Evolutionary conservation across 1,140 invertebrate species (phyloP).

Genomic region (Helicoverpa armigera): DNA sequence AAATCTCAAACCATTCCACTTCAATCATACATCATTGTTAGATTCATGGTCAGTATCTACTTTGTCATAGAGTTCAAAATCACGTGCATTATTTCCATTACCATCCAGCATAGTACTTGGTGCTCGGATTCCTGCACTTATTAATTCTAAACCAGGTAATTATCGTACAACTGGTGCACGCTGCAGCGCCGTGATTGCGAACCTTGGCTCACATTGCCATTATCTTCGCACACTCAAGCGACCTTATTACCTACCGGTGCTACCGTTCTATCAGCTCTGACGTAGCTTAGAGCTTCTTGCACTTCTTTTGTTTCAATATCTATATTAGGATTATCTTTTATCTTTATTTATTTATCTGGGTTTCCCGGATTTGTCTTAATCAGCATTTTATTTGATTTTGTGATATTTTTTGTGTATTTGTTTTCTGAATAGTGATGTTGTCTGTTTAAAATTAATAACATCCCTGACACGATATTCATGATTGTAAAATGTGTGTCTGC

Average conservation of each 20-base stretch:
- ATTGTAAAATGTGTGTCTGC: neutral
- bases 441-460: neutral
- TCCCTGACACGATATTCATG: neutral
- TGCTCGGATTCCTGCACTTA: slow-evolving; percentile 11
- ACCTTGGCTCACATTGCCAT: neutral
- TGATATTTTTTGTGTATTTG: too few species aligned
- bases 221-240: slow-evolving; percentile 4
- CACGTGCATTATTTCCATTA: neutral
- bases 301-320: neutral
- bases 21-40: neutral
- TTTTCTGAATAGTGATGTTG: too few species aligned
- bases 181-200: slow-evolving; percentile 15
- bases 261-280: slow-evolving; percentile 7
- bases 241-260: slow-evolving; percentile 22
- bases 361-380: too few species aligned
- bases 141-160: slow-evolving; percentile 10
- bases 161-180: slow-evolving; percentile 5
- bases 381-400: too few species aligned
- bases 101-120: neutral
- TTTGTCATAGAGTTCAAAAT: neutral
- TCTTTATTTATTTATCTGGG: neutral
- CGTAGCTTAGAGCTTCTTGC: neutral
- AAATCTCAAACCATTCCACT: neutral
- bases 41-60: neutral
- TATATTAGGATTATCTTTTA: too few species aligned